Conservation (phyloP, 2,113 vertebrate genomes). For the Anthoscopus minutus region DNA sequence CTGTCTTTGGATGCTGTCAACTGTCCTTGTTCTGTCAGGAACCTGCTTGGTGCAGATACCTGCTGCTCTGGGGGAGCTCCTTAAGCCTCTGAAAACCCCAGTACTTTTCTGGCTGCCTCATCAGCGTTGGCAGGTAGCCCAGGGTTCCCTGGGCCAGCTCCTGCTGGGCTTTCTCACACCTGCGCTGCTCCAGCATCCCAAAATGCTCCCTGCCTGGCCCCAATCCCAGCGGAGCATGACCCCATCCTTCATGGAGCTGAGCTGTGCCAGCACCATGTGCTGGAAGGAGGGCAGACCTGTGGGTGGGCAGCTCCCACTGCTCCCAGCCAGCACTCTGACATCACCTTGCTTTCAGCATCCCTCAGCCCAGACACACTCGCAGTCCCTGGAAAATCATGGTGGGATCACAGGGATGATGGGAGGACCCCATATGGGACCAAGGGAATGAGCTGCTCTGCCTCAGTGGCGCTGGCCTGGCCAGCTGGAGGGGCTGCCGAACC, state of each 20-base stretch:
- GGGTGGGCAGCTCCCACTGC: neutral
- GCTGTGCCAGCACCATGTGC: fast-evolving
- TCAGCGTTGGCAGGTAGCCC: neutral
- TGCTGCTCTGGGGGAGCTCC: neutral
- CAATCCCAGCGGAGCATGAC: fast-evolving
- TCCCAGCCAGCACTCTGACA: fast-evolving
- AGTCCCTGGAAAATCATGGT: fast-evolving
- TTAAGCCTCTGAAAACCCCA: neutral
- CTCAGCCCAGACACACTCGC: neutral
- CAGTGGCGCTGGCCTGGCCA: fast-evolving
- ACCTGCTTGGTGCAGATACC: neutral
- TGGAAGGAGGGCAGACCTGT: neutral
- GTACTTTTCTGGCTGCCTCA: neutral
- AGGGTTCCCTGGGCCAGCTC: neutral
- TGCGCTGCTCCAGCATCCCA: neutral
- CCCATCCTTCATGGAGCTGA: neutral
- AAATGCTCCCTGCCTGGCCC: neutral
- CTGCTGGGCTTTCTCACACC: neutral
- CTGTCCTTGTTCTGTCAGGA: neutral
- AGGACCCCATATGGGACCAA: fast-evolving
- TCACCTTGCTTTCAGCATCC: neutral
- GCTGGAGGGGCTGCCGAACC: neutral
- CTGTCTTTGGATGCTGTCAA: neutral
- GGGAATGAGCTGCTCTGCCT: neutral
- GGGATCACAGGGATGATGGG: fast-evolving